These are phyloP conservation scores for Diachasmimorpha longicaudata DNA, from an alignment of 1,140 invertebrate genomes.

Conservation along the genomic window DNA sequence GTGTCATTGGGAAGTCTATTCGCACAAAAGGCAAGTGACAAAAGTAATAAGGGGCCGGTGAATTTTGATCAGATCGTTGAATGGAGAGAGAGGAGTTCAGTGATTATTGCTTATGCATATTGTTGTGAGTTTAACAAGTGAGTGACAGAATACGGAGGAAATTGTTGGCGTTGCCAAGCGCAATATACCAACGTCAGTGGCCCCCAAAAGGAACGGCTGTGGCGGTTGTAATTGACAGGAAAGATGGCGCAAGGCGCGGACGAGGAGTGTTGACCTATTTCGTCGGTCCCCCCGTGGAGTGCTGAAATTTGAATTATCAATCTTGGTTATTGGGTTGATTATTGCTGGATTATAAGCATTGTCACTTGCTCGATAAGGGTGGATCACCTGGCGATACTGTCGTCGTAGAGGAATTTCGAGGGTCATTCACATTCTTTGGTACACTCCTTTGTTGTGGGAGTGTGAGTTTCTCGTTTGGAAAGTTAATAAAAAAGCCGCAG, in stretches of 20 bases:
- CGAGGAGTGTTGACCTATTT: constrained; percentile 55
- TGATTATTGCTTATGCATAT: background rate
- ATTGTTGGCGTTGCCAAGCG: background rate
- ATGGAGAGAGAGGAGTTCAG: background rate
- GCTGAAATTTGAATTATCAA: constrained; percentile 27
- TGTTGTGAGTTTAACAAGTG: background rate
- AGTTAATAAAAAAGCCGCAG: constrained; percentile 38
- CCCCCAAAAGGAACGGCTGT: constrained; percentile 23
- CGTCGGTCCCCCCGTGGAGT: constrained; percentile 28
- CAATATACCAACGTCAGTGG: background rate
- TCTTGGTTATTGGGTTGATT: constrained; percentile 10
- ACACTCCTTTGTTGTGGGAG: constrained; percentile 11
- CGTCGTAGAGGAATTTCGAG: no score
- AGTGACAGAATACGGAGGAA: constrained; percentile 1
- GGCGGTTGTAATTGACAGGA: constrained; percentile 44
- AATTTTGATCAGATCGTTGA: background rate
- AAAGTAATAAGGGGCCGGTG: background rate
- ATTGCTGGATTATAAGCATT: no score
- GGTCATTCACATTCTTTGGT: background rate
- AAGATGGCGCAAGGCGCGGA: constrained; percentile 52
- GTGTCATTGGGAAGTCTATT: background rate
- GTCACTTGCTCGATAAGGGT: background rate
- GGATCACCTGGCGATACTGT: constrained; percentile 15
- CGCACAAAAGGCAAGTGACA: background rate
- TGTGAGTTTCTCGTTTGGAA: constrained; percentile 38